Base-by-base conservation (phyloP, 2,113 vertebrate species). In the Oophaga pumilio region DNA sequence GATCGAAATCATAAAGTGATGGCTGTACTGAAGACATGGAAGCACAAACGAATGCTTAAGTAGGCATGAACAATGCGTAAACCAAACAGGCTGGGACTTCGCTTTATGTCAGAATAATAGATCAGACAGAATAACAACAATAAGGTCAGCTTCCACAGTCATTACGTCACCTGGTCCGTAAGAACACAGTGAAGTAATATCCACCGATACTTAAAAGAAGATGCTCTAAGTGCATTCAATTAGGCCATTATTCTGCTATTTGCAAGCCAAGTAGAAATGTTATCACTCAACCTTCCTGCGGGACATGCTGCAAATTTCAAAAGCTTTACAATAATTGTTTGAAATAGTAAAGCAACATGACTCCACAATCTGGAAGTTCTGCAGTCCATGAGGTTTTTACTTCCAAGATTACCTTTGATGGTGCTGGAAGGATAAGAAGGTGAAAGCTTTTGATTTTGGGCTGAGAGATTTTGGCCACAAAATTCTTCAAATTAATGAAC, bases 91-190 rank as follows among this genome's bases (percentile, higher is more conserved):
- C 86, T 52, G 79, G 68, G 86, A 59, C 78, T 26, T 26, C 57
- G 79, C 57, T 88, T 88, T 88, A 83, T 88, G 86, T 88, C 86
- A 83, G 86, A 62, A 88, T 59, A 87, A 87, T 64, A 88, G 86
- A 88, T 88, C 79, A 88, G 86, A 88, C 86, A 81, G 79, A 76
- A 83, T 57, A 74, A 88, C 81, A 82, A 88, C 82, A 82, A 82
- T 66, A 88, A 76, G 71, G 28, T 82, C 79, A 64, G 79, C 86
- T 76, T 56, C 66, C 86, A 88, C 68, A 88, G 79, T 52, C 53
- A 83, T 88, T 82, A 88, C 86, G 79, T 88, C 79, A 88, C 86
- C 86, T 62, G 57, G 57, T 33, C 69, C 79, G 80, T 60, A 87
- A 87, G 78, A 87, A 60, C 86, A 82, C 77, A 82, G 68, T 69